Evolutionary conservation across 2,888 invertebrate species (phyloP).

Genomic region (Cryptophagus acutangulus): DNA sequence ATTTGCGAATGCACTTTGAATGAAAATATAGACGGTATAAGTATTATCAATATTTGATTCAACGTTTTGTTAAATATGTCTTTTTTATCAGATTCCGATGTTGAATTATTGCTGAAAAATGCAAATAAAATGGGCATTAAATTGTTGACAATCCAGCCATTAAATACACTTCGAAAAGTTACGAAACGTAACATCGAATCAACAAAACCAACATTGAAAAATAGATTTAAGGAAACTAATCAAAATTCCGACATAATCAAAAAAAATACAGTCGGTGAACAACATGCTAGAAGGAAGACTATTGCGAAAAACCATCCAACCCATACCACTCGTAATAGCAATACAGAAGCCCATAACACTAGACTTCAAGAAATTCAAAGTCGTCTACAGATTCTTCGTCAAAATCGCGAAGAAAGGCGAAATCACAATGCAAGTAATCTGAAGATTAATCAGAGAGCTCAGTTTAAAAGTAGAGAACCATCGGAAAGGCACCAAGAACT

Average conservation of each 20-base stretch:
- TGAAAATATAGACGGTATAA: slow-evolving; percentile 20
- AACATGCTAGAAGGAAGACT: no score
- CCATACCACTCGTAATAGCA: no score
- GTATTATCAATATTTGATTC: slow-evolving; percentile 6
- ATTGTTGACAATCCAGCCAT: slow-evolving; percentile 6
- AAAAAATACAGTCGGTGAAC: background rate
- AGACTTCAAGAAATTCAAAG: slow-evolving; percentile 1
- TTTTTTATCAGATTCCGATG: slow-evolving; percentile 15
- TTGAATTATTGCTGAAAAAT: slow-evolving; percentile 18
- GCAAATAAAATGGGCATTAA: slow-evolving; percentile 15
- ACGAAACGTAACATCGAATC: no score
- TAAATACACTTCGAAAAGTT: background rate
- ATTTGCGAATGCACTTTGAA: slow-evolving; percentile 22
- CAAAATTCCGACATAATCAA: no score
- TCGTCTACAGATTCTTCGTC: background rate
- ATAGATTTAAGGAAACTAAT: no score
- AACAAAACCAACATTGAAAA: no score
- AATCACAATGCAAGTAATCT: no score
- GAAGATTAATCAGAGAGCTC: no score
- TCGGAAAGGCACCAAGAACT: no score
- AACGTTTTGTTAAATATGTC: slow-evolving; percentile 7
- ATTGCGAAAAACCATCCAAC: no score
- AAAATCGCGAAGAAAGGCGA: background rate
- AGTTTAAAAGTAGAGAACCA: no score
- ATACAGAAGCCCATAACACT: background rate